A percentile compares a stretch with the other conserved stretches of the same genome.
Evolutionary conservation across 2,113 vertebrate genomes (phyloP).

Genomic region (Charadrius vociferus): DNA sequence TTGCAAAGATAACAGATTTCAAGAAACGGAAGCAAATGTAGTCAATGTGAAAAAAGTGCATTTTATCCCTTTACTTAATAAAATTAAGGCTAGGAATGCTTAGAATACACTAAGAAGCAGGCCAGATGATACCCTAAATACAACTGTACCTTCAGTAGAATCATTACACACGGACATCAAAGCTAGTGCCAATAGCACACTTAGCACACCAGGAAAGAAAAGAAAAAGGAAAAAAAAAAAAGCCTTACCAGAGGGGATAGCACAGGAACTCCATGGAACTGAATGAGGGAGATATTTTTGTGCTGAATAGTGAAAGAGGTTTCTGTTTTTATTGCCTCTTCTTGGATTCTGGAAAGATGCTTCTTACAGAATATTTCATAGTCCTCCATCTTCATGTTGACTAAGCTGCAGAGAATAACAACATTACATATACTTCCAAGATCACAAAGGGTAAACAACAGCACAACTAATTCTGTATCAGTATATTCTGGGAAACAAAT

Average conservation of each 20-base stretch:
- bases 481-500: neutral
- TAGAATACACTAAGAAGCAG: neutral
- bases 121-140: neutral
- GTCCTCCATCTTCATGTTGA: constrained; percentile 82
- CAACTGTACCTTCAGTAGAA: neutral
- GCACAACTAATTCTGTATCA: neutral
- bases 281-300: constrained; percentile 79
- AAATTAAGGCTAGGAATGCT: neutral
- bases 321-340: constrained; percentile 58
- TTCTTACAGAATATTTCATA: constrained; percentile 88
- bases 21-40: neutral
- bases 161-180: neutral
- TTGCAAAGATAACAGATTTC: neutral
- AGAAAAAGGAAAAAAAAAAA: neutral
- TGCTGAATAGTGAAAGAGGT: constrained; percentile 32
- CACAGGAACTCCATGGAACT: constrained; percentile 83
- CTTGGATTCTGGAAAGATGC: constrained; percentile 79
- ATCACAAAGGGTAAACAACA: neutral
- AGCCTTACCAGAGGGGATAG: constrained; percentile 88
- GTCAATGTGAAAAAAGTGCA: neutral
- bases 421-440: neutral
- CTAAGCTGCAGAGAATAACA: neutral
- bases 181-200: neutral
- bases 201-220: neutral
- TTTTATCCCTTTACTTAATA: neutral